Conservation (phyloP, 2,888 invertebrate genomes). For the Campoplex capitator region DNA sequence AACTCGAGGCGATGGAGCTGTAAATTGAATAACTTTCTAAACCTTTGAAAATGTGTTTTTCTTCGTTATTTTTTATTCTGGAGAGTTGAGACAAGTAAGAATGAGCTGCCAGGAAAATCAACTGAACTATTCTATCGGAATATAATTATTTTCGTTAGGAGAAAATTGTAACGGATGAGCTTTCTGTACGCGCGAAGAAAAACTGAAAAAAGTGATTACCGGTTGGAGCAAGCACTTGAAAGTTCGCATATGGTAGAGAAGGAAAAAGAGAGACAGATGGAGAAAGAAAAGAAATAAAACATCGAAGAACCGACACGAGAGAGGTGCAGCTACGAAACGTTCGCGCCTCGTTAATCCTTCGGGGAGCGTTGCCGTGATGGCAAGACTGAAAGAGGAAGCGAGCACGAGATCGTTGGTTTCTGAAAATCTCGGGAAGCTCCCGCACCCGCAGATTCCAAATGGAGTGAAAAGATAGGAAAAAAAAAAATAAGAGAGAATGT, state of each 20-base stretch:
- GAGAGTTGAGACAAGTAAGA: no score
- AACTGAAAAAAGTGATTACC: background rate
- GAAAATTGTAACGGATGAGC: background rate
- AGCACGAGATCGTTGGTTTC: slow-evolving; percentile 25
- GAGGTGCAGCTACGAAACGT: slow-evolving; percentile 53
- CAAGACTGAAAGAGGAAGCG: background rate
- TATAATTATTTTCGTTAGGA: background rate
- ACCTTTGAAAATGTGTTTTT: background rate
- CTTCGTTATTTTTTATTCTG: no score
- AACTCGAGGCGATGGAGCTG: background rate
- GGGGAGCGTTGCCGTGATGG: slow-evolving; percentile 12
- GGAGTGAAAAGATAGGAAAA: slow-evolving; percentile 15
- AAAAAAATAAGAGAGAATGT: background rate
- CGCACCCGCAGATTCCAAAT: slow-evolving; percentile 23
- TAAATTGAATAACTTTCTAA: background rate
- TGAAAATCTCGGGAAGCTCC: slow-evolving; percentile 49
- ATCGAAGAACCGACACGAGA: slow-evolving; percentile 36
- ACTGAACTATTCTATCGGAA: background rate
- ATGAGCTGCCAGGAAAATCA: background rate
- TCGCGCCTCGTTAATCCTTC: slow-evolving; percentile 60
- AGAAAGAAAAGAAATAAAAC: slow-evolving; percentile 1
- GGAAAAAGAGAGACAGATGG: background rate
- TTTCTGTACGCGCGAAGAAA: background rate
- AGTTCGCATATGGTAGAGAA: background rate
- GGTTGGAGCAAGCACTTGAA: background rate